Evolutionary conservation across 2,113 vertebrate species (phyloP), one percentile per base, ranked within the genome.

Genomic region (Vireo altiloquus): DNA sequence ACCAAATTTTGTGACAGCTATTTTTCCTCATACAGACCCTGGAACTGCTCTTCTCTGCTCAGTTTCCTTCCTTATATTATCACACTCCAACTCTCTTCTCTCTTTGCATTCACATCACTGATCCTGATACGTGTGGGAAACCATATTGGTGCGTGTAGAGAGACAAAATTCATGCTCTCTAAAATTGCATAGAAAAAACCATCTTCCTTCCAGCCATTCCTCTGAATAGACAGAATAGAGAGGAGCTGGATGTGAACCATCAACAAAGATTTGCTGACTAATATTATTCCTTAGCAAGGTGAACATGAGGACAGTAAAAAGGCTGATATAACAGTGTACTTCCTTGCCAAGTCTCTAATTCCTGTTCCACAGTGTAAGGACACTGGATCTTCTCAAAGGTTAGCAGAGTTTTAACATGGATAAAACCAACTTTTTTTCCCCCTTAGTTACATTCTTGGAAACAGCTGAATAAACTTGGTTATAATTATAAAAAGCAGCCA

Each of bases 301-400:
- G 86, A 94, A 70, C 11, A 27, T 3, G 11, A 70, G 66, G 79
- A 82, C 63, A 86, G 42, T 50, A 74, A 86, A 96, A 86, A 30
- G 74, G 63, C 59, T 90, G 47, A 81, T 61, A 39, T 22, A 92
- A 90, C n/a, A 80, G 10, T 28, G 31, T 66, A 53, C 11, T 80
- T 79, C 28, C 54, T 84, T 91, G 80, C 56, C 87, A 94, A 75
- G 60, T 84, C 56, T 86, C 19, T 83, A 80, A 83, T 83, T 90
- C 69, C 49, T 68, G 9, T 15, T 68, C 27, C 50, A 59, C 40
- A 8, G 14, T 44, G 12, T 70, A 81, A 89, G 84, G 80, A 78
- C 22, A 63, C 13, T 63, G 68, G 24, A 44, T 70, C 39, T 70
- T 81, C 76, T 68, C 22, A 92, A 94, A 96, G 10, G 28, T 74